Evolutionary conservation across 1,140 invertebrate species (phyloP), one percentile per base, ranked within the genome.

Genomic region (Pachyrhynchus sulphureomaculatus): DNA sequence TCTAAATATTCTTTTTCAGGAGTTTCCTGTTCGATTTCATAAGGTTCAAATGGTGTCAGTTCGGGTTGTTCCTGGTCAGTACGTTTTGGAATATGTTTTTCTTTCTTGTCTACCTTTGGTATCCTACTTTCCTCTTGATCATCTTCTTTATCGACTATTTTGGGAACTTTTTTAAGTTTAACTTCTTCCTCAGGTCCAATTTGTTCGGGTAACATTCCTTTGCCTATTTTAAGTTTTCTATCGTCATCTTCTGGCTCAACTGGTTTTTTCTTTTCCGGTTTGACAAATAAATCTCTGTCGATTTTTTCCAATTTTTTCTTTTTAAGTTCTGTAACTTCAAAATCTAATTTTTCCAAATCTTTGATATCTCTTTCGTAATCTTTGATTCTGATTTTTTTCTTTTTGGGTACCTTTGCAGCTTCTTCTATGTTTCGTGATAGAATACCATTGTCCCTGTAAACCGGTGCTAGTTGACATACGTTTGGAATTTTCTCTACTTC

Each of bases 361-460:
- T 65, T 66, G 5, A 66, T 23, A 37, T 74, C 65, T 69, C 87
- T 83, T 56, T 84, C 82, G 34, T 90, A 75, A 69, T 86, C 85
- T 64, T 72, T 75, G 9, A 73, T 37, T 58, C 68, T 74, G 17
- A 71, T 67, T 34, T 61, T 64, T 49, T 77, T 72, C 58, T 77
- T 79, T 66, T 85, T 86, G 52, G 85, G 82, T 32, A 79, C 68
- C 73, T 86, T 83, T 62, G 82, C 74, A 4, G 87, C 87, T 75
- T 90, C 87, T 76, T 86, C 81, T 2, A 86, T 76, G 75, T 88
- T 90, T 73, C 87, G 77, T 0, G 87, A 89, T 13, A 90, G 67
- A 60, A 85, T 81, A 24, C 87, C 87, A 68, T 81, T 81, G 74
- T 88, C 79, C 39, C 77, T 71, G 20, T 66, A 53, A 23, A 83